Base-by-base conservation (phyloP, 2,888 invertebrate species). In the Mesoligia furuncula region DNA sequence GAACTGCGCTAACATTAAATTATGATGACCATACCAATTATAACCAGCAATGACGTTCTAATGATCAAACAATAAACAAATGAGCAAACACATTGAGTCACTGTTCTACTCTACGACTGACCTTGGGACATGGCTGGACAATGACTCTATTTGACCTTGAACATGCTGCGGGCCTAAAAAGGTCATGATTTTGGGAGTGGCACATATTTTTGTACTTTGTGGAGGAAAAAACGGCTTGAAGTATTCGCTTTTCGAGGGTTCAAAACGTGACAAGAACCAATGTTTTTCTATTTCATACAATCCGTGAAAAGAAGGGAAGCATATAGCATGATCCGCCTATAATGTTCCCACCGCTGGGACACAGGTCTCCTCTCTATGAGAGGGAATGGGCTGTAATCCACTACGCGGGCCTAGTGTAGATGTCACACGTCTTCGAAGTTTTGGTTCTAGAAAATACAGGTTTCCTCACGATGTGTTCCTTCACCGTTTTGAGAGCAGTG, bases 91-190 rank as follows among this genome's bases (percentile, higher is more conserved):
- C 57, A 70, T 36, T 59, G 64, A 62, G 71, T 66, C 36, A 81
- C 79, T 84, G 72, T 75, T 77, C 45, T 86, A 59, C 20, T 59
- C 65, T 81, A 67, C 39, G 11, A 48, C 27, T 81, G 81, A 86
- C 86, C 85, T 86, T 82, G 79, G 36, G n/a, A 64, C 48, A 20
- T 73, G 59, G 0, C 0, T 73, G 73, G 39, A 13, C 39, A 68
- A 59, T 69, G 71, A 72, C 72, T 83, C 85, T 84, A 83, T 85
- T 76, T 81, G 75, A 73, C 84, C 77, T 84, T 84, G 74, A 13
- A 15, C 0, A 39, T 31, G 24, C 36, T 57, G 51, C 59, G 13
- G n/a, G 15, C 42, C 24, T 57, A 42, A 8, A 45, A 54, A 17
- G 54, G 15, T 24, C 73, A 73, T 75, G 39, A 73, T 42, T 42